phyloP scores from a whole-genome alignment of 2,888 invertebrate species.

The Conus canariensis region DNA sequence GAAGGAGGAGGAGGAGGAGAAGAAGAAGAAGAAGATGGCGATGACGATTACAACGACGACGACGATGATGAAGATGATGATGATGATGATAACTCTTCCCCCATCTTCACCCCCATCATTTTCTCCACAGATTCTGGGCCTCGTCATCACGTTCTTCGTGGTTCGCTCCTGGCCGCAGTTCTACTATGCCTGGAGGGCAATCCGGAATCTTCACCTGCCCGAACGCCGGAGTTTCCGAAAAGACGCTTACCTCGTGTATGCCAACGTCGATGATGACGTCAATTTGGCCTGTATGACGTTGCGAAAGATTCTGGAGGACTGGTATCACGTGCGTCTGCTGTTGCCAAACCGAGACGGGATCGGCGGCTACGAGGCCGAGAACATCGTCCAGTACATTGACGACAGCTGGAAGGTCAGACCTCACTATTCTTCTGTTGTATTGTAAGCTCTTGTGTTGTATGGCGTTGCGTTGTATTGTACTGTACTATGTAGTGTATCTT shows the following conservation, averaged over 20 bases:
- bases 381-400: neutral
- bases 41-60: no score
- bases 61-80: no score
- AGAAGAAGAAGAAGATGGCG: no score
- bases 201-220: neutral
- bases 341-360: neutral
- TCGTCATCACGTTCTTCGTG: neutral
- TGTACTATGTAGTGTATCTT: no score
- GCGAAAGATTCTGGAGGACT: neutral
- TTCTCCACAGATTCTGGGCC: neutral
- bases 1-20: no score
- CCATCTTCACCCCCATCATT: neutral
- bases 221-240: neutral
- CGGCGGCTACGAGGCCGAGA: neutral
- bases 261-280: conserved; percentile 14
- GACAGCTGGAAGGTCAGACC: neutral
- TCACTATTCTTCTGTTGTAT: no score
- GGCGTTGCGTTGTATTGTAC: no score
- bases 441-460: no score
- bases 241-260: neutral
- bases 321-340: neutral
- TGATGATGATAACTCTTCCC: no score
- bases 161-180: neutral
- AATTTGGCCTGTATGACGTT: conserved; percentile 6
- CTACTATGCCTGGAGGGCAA: neutral